Conservation (phyloP, 2,888 invertebrate genomes). For the Frankliniella fusca region DNA sequence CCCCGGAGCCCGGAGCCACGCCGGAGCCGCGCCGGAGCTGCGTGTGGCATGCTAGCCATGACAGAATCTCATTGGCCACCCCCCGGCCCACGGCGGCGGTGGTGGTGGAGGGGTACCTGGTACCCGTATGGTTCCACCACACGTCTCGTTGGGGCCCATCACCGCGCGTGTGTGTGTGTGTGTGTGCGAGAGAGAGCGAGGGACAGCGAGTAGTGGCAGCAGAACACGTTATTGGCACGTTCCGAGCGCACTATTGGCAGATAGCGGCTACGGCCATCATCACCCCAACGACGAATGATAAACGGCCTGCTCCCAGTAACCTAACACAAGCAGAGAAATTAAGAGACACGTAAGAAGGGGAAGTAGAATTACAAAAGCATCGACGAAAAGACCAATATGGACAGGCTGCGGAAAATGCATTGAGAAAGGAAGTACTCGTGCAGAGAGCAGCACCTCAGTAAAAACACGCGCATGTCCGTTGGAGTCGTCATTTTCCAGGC, state of each 20-base stretch:
- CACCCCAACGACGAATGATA: not conserved
- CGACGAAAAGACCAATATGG: not conserved
- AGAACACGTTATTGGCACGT: not conserved
- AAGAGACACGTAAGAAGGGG: not conserved
- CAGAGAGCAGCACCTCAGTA: not conserved
- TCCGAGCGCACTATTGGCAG: not conserved
- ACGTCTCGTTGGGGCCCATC: too few relatives aligned
- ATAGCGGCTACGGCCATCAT: not conserved
- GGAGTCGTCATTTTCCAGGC: not conserved
- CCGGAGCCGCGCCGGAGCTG: not conserved
- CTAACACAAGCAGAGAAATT: not conserved
- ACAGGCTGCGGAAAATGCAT: not conserved
- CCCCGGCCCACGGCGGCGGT: not conserved
- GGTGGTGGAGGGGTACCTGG: not conserved
- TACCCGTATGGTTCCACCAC: too few relatives aligned
- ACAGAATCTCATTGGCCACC: not conserved
- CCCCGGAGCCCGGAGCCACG: not conserved
- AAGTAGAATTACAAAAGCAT: not conserved
- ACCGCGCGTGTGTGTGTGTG: not conserved
- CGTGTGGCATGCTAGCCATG: conserved; percentile 22
- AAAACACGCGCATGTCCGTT: not conserved
- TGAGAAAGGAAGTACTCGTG: not conserved
- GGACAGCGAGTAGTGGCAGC: not conserved
- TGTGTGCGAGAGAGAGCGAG: not conserved
- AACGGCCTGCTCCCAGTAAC: not conserved